Percentiles rank a stretch among this genome's conserved stretches.
Conservation (phyloP, 1,140 invertebrate genomes). For the Megalopta genalis region DNA sequence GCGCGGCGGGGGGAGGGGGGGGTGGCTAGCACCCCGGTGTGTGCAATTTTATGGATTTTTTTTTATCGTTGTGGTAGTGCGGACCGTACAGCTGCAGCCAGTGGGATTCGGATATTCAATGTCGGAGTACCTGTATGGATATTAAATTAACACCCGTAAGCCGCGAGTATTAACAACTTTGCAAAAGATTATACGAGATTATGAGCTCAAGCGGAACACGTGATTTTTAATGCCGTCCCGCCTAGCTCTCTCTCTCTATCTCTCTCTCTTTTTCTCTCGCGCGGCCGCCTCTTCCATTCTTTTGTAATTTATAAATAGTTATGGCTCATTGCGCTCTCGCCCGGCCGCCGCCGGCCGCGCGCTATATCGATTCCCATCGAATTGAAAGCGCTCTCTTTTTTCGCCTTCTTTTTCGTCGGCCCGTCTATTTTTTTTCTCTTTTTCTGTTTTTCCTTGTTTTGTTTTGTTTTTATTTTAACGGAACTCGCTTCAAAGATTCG, state of each 20-base stretch:
- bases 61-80: constrained; percentile 74
- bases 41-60: constrained; percentile 79
- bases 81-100: constrained; percentile 69
- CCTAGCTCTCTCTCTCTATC: constrained; percentile 59
- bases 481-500: background rate
- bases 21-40: constrained; percentile 45
- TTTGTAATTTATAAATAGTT: constrained; percentile 71
- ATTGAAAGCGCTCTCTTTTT: constrained; percentile 39
- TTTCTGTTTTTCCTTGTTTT: background rate
- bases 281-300: constrained; percentile 56
- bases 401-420: too few relatives aligned
- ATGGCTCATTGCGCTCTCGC: constrained; percentile 53
- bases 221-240: constrained; percentile 79
- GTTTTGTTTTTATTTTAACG: background rate
- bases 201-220: constrained; percentile 80
- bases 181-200: constrained; percentile 82
- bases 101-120: constrained; percentile 81
- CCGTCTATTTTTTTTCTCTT: too few relatives aligned
- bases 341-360: too few relatives aligned
- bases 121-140: constrained; percentile 81
- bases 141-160: constrained; percentile 81
- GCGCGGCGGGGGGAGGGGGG: too few relatives aligned
- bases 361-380: constrained; percentile 48
- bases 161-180: constrained; percentile 81
- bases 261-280: too few relatives aligned